These are phyloP conservation scores for Labrus mixtus DNA, from an alignment of 2,113 vertebrate genomes.

Conservation along the genomic window DNA sequence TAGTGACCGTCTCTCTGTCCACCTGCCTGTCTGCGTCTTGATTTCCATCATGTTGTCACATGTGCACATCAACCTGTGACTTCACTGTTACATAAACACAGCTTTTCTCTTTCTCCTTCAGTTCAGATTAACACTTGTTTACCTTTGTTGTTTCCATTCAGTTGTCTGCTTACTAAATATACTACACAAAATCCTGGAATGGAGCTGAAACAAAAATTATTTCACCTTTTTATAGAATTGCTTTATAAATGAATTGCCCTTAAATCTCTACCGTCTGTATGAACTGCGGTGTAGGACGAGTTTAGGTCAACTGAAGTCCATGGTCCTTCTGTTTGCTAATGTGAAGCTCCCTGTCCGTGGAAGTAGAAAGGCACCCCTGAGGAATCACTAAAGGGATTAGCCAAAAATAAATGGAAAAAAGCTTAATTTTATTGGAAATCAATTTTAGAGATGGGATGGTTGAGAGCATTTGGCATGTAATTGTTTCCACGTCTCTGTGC, in stretches of 20 bases:
- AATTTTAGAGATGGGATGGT: conserved; percentile 8
- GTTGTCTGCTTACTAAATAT: too few relatives aligned
- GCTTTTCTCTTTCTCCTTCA: background rate
- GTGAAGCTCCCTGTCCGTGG: background rate
- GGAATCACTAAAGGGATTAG: conserved; percentile 23
- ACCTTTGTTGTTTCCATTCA: too few relatives aligned
- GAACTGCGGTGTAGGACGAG: background rate
- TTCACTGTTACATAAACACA: conserved; percentile 9
- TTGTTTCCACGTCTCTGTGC: background rate
- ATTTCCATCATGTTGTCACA: conserved; percentile 12
- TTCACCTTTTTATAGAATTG: too few relatives aligned
- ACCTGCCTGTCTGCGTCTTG: background rate
- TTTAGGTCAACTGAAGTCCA: background rate
- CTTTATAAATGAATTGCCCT: too few relatives aligned
- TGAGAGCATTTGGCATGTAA: conserved; percentile 32
- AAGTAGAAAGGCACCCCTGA: background rate
- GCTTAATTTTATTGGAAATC: conserved; percentile 18
- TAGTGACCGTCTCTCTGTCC: conserved; percentile 10
- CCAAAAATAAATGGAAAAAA: background rate
- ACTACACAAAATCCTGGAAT: too few relatives aligned
- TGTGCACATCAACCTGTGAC: conserved; percentile 34
- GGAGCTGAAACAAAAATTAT: too few relatives aligned
- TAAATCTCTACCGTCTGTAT: background rate
- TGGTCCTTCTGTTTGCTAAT: background rate
- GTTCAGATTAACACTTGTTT: background rate